phyloP scores from a whole-genome alignment of 64 coral and sea anemone genomes.

The Stylophora pistillata region DNA sequence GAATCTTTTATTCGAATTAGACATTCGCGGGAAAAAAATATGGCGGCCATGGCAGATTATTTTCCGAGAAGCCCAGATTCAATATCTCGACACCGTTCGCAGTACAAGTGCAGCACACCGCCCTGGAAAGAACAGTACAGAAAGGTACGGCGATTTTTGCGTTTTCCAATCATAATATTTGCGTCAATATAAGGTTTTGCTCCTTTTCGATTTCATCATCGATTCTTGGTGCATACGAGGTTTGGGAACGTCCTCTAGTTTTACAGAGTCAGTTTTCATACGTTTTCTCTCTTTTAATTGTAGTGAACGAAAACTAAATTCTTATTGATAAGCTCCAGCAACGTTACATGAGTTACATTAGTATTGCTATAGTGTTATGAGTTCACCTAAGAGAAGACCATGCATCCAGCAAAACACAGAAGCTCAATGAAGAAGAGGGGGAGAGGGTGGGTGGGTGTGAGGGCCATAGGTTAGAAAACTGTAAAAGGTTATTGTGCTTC shows the following conservation, averaged over 20 bases:
- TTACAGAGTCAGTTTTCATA: too few relatives aligned
- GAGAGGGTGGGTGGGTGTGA: background rate
- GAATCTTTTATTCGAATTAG: background rate
- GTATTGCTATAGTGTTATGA: background rate
- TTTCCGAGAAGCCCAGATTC: conserved; percentile 73
- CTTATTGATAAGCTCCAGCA: background rate
- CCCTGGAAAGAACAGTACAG: conserved; percentile 99
- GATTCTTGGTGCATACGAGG: too few relatives aligned
- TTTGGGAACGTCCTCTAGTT: too few relatives aligned
- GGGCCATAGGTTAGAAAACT: too few relatives aligned
- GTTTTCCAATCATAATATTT: background rate
- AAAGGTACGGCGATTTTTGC: conserved; percentile 50
- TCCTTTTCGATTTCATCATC: too few relatives aligned
- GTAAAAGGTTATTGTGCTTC: too few relatives aligned
- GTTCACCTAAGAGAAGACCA: background rate
- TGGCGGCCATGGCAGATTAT: conserved; percentile 47
- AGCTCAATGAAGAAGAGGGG: background rate
- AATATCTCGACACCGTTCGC: conserved; percentile 60
- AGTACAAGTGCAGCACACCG: conserved; percentile 93
- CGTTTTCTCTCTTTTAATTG: too few relatives aligned
- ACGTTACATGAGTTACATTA: background rate
- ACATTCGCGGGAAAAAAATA: conserved; percentile 85
- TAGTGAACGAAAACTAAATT: too few relatives aligned
- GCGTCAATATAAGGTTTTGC: background rate
- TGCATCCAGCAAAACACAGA: background rate